phyloP scores from a whole-genome alignment of 2,113 vertebrate species.

The Solea solea region DNA sequence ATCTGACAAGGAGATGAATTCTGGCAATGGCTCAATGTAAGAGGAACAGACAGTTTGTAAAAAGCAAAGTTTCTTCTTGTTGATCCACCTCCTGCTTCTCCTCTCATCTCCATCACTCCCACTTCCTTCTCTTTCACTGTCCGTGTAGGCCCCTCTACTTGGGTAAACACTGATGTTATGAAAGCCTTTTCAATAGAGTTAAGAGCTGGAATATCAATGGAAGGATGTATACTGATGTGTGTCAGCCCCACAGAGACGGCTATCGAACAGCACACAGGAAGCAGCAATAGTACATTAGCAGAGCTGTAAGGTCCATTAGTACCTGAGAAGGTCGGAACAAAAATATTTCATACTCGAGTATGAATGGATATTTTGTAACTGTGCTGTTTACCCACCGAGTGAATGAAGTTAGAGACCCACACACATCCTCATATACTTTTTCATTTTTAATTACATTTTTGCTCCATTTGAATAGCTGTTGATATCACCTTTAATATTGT shows the following conservation, averaged over 20 bases:
- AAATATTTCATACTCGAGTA: background rate
- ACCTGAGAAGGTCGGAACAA: background rate
- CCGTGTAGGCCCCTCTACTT: conserved; percentile 17
- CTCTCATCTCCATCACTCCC: conserved; percentile 24
- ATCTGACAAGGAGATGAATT: conserved; percentile 68
- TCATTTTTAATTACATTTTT: no score
- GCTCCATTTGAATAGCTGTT: no score
- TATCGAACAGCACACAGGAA: conserved; percentile 38
- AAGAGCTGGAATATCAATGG: conserved; percentile 45
- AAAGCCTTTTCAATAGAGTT: conserved; percentile 56
- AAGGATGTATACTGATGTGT: conserved; percentile 22
- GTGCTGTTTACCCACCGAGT: conserved; percentile 24
- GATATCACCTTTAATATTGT: no score
- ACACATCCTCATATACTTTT: no score
- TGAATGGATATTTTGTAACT: conserved; percentile 12
- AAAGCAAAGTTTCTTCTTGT: conserved; percentile 50
- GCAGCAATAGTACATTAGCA: conserved; percentile 50
- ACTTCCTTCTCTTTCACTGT: conserved; percentile 19
- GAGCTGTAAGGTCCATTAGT: conserved; percentile 49
- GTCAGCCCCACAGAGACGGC: background rate
- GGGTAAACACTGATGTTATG: conserved; percentile 61
- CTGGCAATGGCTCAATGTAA: conserved; percentile 57
- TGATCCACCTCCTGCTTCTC: conserved; percentile 50
- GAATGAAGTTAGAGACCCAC: no score
- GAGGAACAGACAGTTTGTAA: conserved; percentile 61